Base-by-base conservation (phyloP, 2,113 vertebrate genomes). In the Pipra filicauda region DNA sequence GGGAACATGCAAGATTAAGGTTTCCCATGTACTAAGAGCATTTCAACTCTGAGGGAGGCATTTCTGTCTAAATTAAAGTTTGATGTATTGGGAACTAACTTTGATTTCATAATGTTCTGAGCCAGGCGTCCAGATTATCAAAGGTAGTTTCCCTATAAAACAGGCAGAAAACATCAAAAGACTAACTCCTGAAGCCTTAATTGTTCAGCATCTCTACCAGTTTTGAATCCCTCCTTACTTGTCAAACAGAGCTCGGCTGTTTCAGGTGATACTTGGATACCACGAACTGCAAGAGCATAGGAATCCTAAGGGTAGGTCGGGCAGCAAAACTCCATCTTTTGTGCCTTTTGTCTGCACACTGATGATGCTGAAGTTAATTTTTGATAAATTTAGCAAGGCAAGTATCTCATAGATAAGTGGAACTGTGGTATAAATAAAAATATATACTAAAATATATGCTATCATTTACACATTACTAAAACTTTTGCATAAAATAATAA, bases 101-200 rank as follows among this genome's bases (percentile, higher is more conserved):
- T 96, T 94, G 94, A 95, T 97, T 96, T 96, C 54, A 46, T 86
- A 83, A 85, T 79, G 88, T 94, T 95, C 84, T 93, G 84, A 96
- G 91, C 61, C 84, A 88, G 71, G 73, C 75, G 0, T 90, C 88
- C 72, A 65, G 61, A 91, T 88, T 93, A 94, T 93, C 95, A 95
- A 96, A 96, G 92, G 55, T 85, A 90, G 77, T 88, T 91, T 90
- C 55, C 75, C 43, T 91, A n/a, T 71, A 80, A 94, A 51, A 89
- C 3, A 48, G 70, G 64, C 59, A 88, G n/a, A 89, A 85, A 76
- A 91, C 76, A 90, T 96, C 90, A 95, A 88, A 95, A 77, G 85
- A 62, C 51, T 85, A 41, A 54, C 75, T 95, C 43, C 39, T 90
- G 14, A 15, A 73, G 39, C 70, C 59, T 77, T 96, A 88, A 83